Evolutionary conservation across 2,888 invertebrate species (phyloP), one percentile per base, ranked within the genome.

Genomic region (Platycheirus rosarum): DNA sequence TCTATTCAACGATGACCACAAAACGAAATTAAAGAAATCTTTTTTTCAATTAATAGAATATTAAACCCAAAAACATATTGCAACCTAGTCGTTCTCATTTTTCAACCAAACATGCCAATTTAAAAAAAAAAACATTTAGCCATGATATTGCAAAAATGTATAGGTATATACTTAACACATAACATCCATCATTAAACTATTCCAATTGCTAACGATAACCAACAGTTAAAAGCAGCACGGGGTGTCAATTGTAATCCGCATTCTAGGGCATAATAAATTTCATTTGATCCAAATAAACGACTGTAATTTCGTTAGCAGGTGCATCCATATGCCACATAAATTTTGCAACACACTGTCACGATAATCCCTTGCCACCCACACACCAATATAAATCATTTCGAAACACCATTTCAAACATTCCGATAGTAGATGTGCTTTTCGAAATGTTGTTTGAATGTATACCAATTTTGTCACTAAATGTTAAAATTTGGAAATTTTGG

Each of bases 381-480:
- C 42, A 48, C 7, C n/a, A 26, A 53, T 79, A 79, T 80, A 80
- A 80, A 80, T 70, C 51, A 60, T 32, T 3, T 13, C 9, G 3
- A 18, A 37, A 9, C 20, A 35, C n/a, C 35, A 29, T 55, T 66
- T 68, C 16, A 29, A 66, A 49, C 55, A 63, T n/a, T n/a, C n/a
- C n/a, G n/a, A n/a, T n/a, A n/a, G n/a, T n/a, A n/a, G n/a, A n/a
- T n/a, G n/a, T n/a, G n/a, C n/a, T n/a, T n/a, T n/a, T n/a, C n/a
- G 84, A 65, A 82, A 88, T 88, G 88, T 40, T 82, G 20, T 60
- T 60, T 6, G 60, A 60, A 60, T 44, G 29, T 18, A 60, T 32
- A 11, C 87, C 88, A 32, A 86, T 89, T 80, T 84, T 88, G 16
- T 85, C 88, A 66, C 87, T 88, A 84, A 89, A 89, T 77, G 87